Conservation (phyloP, 2,797 vertebrate genomes). For the Periparus ater region DNA sequence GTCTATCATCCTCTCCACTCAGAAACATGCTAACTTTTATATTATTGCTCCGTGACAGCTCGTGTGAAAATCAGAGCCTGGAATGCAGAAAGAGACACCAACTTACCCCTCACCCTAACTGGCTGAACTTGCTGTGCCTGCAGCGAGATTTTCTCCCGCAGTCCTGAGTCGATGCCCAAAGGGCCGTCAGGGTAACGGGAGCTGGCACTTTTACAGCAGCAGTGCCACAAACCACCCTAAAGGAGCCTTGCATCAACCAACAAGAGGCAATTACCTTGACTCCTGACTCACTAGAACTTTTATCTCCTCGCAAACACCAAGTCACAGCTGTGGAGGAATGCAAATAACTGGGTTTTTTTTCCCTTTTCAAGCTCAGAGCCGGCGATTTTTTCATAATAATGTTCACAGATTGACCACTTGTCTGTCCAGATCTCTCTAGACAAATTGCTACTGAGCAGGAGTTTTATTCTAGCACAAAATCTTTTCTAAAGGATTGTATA, state of each 20-base stretch:
- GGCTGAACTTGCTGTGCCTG: conserved; percentile 30
- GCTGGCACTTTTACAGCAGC: conserved; percentile 62
- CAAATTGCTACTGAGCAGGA: neutral
- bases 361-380: neutral
- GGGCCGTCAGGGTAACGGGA: conserved; percentile 55
- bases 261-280: conserved; percentile 60
- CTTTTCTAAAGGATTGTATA: neutral
- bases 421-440: neutral
- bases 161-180: conserved; percentile 16
- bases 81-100: conserved; percentile 33
- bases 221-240: conserved; percentile 59
- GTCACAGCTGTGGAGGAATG: neutral
- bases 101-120: conserved; percentile 40
- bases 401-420: neutral
- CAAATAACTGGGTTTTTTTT: neutral
- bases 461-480: neutral
- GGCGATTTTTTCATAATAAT: neutral
- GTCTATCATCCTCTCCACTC: conserved; percentile 37
- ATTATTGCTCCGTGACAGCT: conserved; percentile 55
- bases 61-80: conserved; percentile 49
- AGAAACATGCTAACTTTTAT: neutral
- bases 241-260: conserved; percentile 50
- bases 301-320: conserved; percentile 1
- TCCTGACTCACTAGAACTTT: neutral
- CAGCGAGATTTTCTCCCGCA: conserved; percentile 45